Base-by-base conservation (phyloP, 2,113 vertebrate genomes). In the Vireo altiloquus region DNA sequence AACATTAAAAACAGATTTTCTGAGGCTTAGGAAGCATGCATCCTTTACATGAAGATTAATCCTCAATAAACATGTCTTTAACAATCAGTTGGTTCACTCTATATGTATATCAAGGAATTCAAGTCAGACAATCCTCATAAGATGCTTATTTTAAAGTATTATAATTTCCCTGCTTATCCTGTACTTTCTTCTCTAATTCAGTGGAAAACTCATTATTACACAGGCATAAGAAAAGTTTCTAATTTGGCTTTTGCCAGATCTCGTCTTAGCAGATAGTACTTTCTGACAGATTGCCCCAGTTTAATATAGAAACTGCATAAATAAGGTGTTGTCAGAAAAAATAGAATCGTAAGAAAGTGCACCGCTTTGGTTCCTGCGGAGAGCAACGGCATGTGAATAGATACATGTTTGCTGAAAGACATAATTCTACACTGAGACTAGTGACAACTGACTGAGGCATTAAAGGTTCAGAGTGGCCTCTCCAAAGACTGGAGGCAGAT, bases 1-100 rank as follows among this genome's bases (percentile, higher is more conserved):
- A 89, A 90, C 65, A 90, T 90, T 95, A 93, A 78, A 91, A 95
- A 19, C 79, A 95, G 90, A 78, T 96, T 96, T 96, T 15, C 57
- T 1, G 3, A 74, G n/a, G 61, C 52, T 95, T 96, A 86, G 40
- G 68, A 92, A 86, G 13, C 69, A 53, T 82, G n/a, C 49, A 90
- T 93, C 47, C 46, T 81, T 92, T 90, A 78, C 64, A 57, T 64
- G 64, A 88, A 65, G 40, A 37, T 82, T 90, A 95, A 94, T 94
- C 54, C 79, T 82, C 87, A 77, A 14, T 82, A 96, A 95, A 87
- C 47, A 78, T 54, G 71, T 14, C 89, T 92, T 75, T 57, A 94
- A 93, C 49, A 90, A 59, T 83, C 54, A 44, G 6, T 75, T 89
- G 66, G n/a, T 56, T 96, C 35, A 37, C 37, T 77, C 23, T 81